A percentile compares a stretch with the other conserved stretches of the same genome.
Evolutionary conservation across 2,888 invertebrate genomes (phyloP).

Genomic region (Acanthoscelides obtectus): DNA sequence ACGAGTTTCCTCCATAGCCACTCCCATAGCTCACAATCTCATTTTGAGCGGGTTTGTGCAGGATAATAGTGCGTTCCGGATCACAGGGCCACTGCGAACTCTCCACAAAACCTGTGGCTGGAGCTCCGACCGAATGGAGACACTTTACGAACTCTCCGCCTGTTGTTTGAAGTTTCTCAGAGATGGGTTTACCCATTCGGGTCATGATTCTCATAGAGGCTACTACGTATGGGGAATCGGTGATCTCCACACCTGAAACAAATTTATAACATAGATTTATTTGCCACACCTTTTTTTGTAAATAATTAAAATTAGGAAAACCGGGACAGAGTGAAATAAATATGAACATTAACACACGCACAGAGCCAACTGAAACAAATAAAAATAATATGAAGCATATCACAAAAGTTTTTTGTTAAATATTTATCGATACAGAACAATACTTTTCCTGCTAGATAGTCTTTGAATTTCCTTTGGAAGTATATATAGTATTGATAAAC

Average conservation of each 20-base stretch:
- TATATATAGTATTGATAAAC: too few species aligned
- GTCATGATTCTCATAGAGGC: conserved; percentile 98
- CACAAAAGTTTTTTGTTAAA: too few species aligned
- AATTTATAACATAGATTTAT: too few species aligned
- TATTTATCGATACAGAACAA: too few species aligned
- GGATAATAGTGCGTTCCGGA: conserved; percentile 87
- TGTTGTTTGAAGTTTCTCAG: conserved; percentile 50
- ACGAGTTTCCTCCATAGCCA: conserved; percentile 95
- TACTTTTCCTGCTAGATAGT: too few species aligned
- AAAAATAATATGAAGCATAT: too few species aligned
- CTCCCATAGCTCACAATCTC: conserved; percentile 91
- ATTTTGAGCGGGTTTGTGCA: conserved; percentile 78
- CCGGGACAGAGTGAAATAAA: too few species aligned
- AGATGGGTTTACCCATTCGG: conserved; percentile 72
- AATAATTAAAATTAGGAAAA: too few species aligned
- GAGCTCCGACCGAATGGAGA: conserved; percentile 89
- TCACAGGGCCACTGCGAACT: conserved; percentile 93
- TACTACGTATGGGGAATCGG: conserved; percentile 97
- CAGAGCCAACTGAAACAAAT: too few species aligned
- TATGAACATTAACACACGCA: too few species aligned
- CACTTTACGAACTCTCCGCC: conserved; percentile 59
- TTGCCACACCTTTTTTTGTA: too few species aligned
- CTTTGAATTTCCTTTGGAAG: too few species aligned
- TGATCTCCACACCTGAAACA: conserved; percentile 66
- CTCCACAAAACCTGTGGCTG: conserved; percentile 56